Conservation (phyloP, 2,888 invertebrate genomes). For the Nymphalis c-album region DNA sequence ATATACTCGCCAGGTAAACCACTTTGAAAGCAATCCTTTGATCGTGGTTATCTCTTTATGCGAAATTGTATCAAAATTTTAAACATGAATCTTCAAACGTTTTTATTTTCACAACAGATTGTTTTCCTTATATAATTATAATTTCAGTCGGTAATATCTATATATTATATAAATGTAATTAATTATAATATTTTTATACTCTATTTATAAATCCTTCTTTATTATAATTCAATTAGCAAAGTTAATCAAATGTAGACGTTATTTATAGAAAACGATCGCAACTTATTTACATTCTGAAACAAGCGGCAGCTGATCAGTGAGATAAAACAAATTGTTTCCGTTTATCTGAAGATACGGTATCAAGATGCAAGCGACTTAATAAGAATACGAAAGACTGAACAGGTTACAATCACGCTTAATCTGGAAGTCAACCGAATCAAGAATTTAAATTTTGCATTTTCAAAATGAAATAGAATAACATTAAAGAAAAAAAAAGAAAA, state of each 20-base stretch:
- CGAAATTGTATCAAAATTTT: conserved; percentile 75
- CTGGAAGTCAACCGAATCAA: conserved; percentile 53
- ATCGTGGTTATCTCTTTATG: conserved; percentile 75
- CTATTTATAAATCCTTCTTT: background rate
- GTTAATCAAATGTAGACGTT: conserved; percentile 4
- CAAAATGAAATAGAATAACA: background rate
- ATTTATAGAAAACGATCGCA: conserved; percentile 15
- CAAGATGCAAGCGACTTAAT: conserved; percentile 47
- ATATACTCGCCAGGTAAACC: conserved; percentile 79
- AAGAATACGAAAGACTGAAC: conserved; percentile 62
- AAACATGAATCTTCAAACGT: conserved; percentile 47
- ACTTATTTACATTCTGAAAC: conserved; percentile 27
- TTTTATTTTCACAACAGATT: conserved; percentile 37
- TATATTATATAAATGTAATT: background rate
- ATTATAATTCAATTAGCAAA: conserved; percentile 6
- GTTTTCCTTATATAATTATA: conserved; percentile 16
- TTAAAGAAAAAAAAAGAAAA: no score
- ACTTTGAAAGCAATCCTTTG: conserved; percentile 79
- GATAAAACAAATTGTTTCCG: conserved; percentile 56
- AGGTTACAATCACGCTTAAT: conserved; percentile 67
- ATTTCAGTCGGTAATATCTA: background rate
- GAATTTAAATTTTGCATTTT: conserved; percentile 28
- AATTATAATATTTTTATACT: background rate
- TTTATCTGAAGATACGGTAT: conserved; percentile 52
- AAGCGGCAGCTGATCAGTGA: conserved; percentile 41